A percentile compares a stretch with the other conserved stretches of the same genome.
Conservation (phyloP, 2,797 vertebrate genomes). For the Valencia hispanica region DNA sequence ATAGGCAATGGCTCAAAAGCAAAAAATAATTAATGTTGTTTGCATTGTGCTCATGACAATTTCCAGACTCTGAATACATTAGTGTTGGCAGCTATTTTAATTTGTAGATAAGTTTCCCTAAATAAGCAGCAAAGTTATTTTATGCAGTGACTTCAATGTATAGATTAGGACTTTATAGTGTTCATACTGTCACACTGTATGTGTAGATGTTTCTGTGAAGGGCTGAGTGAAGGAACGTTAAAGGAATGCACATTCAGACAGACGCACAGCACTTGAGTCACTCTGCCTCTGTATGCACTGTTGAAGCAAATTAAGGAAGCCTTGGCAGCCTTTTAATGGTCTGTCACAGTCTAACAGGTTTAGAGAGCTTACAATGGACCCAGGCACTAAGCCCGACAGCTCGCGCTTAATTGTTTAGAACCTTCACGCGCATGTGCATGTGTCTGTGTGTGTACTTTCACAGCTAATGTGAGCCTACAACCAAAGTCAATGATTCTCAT, state of each 20-base stretch:
- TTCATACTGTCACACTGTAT: conserved; percentile 14
- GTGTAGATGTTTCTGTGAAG: conserved; percentile 13
- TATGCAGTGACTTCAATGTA: conserved; percentile 25
- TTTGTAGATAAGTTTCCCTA: conserved; percentile 40
- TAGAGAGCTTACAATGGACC: conserved; percentile 83
- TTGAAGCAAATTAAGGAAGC: conserved; percentile 76
- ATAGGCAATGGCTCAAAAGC: conserved; percentile 19
- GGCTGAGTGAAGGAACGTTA: conserved; percentile 38
- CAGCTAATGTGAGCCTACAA: conserved; percentile 59
- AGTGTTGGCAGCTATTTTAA: conserved; percentile 48
- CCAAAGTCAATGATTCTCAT: conserved; percentile 75
- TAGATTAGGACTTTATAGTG: conserved; percentile 22
- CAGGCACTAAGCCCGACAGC: conserved; percentile 80
- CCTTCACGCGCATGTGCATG: conserved; percentile 45
- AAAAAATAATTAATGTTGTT: conserved; percentile 53
- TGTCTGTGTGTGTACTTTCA: conserved; percentile 49
- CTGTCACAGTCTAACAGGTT: conserved; percentile 84
- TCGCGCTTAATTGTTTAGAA: conserved; percentile 83
- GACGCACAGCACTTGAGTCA: conserved; percentile 58
- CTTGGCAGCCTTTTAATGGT: conserved; percentile 84
- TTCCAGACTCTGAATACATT: conserved; percentile 44
- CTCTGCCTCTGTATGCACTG: conserved; percentile 69
- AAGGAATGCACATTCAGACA: conserved; percentile 52
- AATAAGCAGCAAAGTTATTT: conserved; percentile 47
- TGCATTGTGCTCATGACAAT: conserved; percentile 46